Evolutionary conservation across 2,888 invertebrate genomes (phyloP), one percentile per base, ranked within the genome.

Genomic region (Ormyrus labotus): DNA sequence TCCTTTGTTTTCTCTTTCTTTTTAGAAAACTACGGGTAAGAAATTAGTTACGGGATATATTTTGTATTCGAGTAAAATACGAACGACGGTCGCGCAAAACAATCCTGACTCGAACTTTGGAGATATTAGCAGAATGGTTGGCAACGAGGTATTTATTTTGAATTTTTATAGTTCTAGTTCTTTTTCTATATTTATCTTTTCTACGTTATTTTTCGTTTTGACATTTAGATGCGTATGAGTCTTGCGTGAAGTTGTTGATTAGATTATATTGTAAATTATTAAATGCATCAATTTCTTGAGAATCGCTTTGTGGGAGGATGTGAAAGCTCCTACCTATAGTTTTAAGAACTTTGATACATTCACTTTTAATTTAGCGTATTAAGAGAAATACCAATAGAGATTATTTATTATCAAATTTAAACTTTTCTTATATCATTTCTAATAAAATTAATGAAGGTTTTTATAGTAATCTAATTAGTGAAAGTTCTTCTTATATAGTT

Each of bases 21-120:
- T 90, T 90, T 90, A 90, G 91, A 91, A 91, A 90, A 85, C 90
- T 82, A 85, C 94, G 88, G 94, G 94, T 85, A 96, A 96, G 92
- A 95, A 96, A 91, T 93, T 96, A 83, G 96, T 96, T 86, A 99
- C 98, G 81, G 99, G 99, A 8, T 99, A 99, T 92, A 99, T 99
- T 85, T 93, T 99, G 81, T 99, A 98, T 92, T 98, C 99, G 61
- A 96, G 98, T 88, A 99, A 99, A 92, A 96, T 98, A 68, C 94
- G 99, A 76, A 97, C 98, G 91, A 94, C 95, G 74, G 96, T 99
- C 84, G 96, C 97, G 83, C 96, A 96, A 85, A 97, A 96, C 89
- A 98, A 99, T 92, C 99, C 99, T 0, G 98, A 97, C 81, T 95
- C 96, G 76, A 95, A 96, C 5, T 99, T 99, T 91, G 99, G 99